A percentile compares a stretch with the other conserved stretches of the same genome.
These are phyloP conservation scores for Chiloscyllium punctatum DNA, from an alignment of 2,797 vertebrate species.

Conservation along the genomic window DNA sequence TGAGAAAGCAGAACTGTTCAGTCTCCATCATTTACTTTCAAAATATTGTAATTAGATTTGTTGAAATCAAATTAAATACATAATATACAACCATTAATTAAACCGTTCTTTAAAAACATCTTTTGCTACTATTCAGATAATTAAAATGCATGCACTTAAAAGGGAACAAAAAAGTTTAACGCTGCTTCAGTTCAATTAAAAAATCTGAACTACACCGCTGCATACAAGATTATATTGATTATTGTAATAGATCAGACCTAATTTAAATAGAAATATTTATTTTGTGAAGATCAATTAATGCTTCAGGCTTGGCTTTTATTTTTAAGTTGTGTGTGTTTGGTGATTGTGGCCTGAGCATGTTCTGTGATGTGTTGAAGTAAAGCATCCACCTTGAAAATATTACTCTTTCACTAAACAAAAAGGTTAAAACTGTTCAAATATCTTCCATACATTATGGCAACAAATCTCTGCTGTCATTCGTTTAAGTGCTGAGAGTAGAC, in stretches of 20 bases:
- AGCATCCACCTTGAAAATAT: not conserved
- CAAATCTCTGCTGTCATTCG: not conserved
- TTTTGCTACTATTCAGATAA: not conserved
- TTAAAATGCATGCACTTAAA: slow-evolving; percentile 24
- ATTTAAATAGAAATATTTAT: not conserved
- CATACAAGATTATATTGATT: not conserved
- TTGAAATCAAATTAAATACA: slow-evolving; percentile 29
- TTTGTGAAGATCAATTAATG: not conserved
- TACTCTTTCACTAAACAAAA: not conserved
- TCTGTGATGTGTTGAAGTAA: not conserved
- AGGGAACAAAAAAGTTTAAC: not conserved
- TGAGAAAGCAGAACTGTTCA: not conserved
- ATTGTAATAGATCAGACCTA: not conserved
- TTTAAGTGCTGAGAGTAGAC: not conserved
- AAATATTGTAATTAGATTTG: not conserved
- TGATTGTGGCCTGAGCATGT: not conserved
- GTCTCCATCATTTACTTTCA: not conserved
- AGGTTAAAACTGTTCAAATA: slow-evolving; percentile 10
- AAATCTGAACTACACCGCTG: not conserved
- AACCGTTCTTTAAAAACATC: not conserved
- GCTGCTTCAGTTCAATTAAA: not conserved
- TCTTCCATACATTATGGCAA: not conserved
- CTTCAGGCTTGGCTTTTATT: not conserved
- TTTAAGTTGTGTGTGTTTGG: not conserved
- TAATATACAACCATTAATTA: not conserved